phyloP scores from a whole-genome alignment of 2,797 vertebrate genomes.

The Eidolon dupreanum region DNA sequence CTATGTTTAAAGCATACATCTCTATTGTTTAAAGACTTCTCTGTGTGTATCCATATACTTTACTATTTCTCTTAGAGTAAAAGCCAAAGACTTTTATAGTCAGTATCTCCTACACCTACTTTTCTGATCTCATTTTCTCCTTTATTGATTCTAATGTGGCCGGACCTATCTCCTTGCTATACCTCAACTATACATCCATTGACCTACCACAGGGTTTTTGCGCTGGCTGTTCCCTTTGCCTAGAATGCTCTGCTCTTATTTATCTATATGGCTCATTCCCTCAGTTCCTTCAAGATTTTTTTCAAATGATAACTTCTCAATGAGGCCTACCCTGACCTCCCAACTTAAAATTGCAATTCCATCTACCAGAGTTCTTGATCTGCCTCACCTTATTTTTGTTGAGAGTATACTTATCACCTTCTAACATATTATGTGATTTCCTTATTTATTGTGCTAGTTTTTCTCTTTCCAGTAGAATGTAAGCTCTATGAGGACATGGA shows the following conservation, averaged over 20 bases:
- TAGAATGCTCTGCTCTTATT: background rate
- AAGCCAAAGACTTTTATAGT: background rate
- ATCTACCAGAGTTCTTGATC: background rate
- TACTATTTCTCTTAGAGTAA: background rate
- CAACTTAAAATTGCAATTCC: background rate
- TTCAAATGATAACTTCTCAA: background rate
- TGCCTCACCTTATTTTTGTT: background rate
- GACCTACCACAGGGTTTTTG: background rate
- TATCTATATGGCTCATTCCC: background rate
- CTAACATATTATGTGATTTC: background rate
- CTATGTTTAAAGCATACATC: background rate
- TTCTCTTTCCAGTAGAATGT: background rate
- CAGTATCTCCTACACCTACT: too few relatives aligned
- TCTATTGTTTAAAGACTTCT: constrained; percentile 1
- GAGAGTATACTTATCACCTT: background rate
- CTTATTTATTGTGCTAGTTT: background rate
- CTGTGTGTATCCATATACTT: background rate
- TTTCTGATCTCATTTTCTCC: background rate
- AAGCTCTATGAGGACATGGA: background rate
- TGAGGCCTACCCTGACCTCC: background rate
- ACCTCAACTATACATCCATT: background rate
- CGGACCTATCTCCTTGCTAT: background rate
- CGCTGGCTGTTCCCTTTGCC: background rate
- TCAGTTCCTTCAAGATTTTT: background rate
- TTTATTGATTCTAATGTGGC: background rate